These are phyloP conservation scores for Dioctria rufipes DNA, from an alignment of 2,888 invertebrate genomes.

Conservation along the genomic window DNA sequence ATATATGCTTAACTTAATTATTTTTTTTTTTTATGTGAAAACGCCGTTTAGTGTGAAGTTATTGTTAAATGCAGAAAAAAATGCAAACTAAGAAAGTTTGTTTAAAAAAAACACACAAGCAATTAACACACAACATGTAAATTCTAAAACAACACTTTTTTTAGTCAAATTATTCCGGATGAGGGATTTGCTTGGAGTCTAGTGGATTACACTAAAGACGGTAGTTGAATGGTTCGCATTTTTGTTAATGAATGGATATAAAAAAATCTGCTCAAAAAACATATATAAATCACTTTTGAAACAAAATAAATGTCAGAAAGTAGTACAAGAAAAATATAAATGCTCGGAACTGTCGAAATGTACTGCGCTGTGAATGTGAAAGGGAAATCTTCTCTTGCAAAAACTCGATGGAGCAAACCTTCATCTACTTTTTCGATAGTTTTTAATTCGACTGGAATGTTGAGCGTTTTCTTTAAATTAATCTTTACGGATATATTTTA, in stretches of 20 bases:
- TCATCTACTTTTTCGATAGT: constrained; percentile 60
- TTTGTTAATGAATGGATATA: constrained; percentile 10
- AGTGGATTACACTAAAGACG: constrained; percentile 10
- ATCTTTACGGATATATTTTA: no score
- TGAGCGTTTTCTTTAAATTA: constrained; percentile 36
- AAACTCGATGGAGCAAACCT: constrained; percentile 59
- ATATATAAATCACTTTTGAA: neutral
- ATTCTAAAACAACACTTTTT: constrained; percentile 16
- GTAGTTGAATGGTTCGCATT: constrained; percentile 23
- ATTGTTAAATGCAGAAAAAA: neutral
- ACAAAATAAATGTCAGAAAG: neutral
- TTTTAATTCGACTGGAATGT: constrained; percentile 55
- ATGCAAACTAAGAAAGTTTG: neutral
- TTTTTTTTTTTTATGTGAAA: neutral
- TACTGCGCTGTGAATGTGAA: constrained; percentile 6
- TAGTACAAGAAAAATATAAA: neutral
- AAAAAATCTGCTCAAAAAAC: constrained; percentile 2
- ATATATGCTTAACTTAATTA: neutral
- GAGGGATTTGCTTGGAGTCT: constrained; percentile 15
- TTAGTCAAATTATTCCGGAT: constrained; percentile 12
- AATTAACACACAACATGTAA: constrained; percentile 11
- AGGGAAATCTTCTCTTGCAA: constrained; percentile 9
- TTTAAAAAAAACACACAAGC: constrained; percentile 19
- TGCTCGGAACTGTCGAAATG: constrained; percentile 30
- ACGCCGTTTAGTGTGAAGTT: constrained; percentile 3